Evolutionary conservation across 2,113 vertebrate species (phyloP).

Genomic region (Phrynosoma blainvillii): DNA sequence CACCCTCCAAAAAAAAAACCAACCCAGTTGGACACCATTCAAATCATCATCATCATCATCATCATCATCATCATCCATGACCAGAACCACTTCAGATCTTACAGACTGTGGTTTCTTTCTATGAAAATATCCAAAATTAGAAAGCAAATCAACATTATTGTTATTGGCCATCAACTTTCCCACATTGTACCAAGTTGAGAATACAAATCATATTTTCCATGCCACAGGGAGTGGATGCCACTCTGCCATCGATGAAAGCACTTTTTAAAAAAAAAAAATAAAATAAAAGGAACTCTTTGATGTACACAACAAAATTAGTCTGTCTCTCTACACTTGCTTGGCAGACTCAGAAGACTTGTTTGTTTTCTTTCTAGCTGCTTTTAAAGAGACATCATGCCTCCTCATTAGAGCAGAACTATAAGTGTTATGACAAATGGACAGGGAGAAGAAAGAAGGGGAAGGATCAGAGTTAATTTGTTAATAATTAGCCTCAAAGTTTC

Average conservation of each 20-base stretch:
- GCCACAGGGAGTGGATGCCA: slow-evolving; percentile 39
- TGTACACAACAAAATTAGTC: slow-evolving; percentile 15
- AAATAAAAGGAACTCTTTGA: slow-evolving; percentile 21
- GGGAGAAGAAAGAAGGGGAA: background rate
- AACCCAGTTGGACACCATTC: background rate
- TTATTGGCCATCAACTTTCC: slow-evolving; percentile 26
- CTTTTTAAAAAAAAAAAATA: background rate
- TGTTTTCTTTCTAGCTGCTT: slow-evolving; percentile 38
- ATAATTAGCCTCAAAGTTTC: background rate
- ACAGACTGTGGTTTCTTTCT: background rate
- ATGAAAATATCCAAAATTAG: slow-evolving; percentile 28
- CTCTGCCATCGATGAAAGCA: slow-evolving; percentile 30
- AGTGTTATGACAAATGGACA: background rate
- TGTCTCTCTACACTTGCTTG: slow-evolving; percentile 29
- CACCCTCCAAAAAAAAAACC: no score
- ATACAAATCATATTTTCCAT: slow-evolving; percentile 33
- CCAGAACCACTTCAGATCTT: background rate
- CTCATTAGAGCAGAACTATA: slow-evolving; percentile 31
- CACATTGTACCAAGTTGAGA: slow-evolving; percentile 19
- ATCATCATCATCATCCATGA: background rate
- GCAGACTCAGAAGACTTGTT: slow-evolving; percentile 50
- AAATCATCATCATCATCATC: background rate
- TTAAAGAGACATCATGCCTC: slow-evolving; percentile 19
- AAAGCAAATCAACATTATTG: slow-evolving; percentile 27
- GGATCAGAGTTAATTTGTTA: slow-evolving; percentile 22